Base-by-base conservation (phyloP, 2,888 invertebrate species). In the Flexamia atlantica region DNA sequence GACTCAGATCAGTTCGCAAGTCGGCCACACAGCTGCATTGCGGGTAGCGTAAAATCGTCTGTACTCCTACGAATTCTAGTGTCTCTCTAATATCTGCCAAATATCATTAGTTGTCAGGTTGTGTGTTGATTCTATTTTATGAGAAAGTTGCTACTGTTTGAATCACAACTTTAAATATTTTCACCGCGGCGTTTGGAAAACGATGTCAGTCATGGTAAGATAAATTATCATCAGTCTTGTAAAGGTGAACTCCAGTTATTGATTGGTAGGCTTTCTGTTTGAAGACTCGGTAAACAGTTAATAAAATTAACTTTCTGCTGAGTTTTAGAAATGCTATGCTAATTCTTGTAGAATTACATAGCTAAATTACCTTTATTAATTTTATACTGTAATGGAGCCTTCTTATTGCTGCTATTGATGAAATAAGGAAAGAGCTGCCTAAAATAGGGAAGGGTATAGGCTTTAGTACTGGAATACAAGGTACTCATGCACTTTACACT, bases 11-110 rank as follows among this genome's bases (percentile, higher is more conserved):
- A 32, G 36, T 10, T 36, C 14, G 30, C 36, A 1, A 2, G n/a
- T 57, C 57, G 0, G 57, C 57, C n/a, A n/a, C 76, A 76, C 57
- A 50, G 79, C 79, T 79, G 79, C 79, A 79, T 79, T 79, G 79
- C 79, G 50, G 79, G 79, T 79, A 32, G 25, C 5, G 28, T 64
- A 28, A 20, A 20, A 79, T 79, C 79, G 79, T 79, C 79, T 79
- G 79, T 57, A 32, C 40, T 20, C 20, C 23, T 64, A 9, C 17
- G 50, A 7, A 36, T 9, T 36, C 36, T 36, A n/a, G 46, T 46
- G 46, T 4, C 12, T 14, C 17, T 17, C 46, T 14, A 12, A 46
- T 46, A 14, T 14, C 2, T 46, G 46, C 17, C 46, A 36, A 36
- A 36, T 36, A 46, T 14, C 14, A 14, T 46, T 46, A 14, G 28